Evolutionary conservation across 2,113 vertebrate genomes (phyloP).

Genomic region (Fukomys damarensis): DNA sequence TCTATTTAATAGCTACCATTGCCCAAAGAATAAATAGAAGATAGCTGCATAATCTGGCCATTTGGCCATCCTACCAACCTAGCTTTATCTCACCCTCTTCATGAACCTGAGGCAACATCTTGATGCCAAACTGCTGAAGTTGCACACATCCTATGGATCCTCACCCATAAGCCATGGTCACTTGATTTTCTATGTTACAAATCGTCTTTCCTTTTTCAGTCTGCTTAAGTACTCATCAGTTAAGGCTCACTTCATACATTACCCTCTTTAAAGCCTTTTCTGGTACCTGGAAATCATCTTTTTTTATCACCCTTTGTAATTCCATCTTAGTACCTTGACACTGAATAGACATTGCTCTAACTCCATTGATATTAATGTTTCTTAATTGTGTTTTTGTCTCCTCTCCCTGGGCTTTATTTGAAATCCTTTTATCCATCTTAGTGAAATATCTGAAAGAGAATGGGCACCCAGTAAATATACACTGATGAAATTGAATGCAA

Average conservation of each 20-base stretch:
- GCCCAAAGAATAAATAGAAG: neutral
- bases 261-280: neutral
- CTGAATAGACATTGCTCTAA: neutral
- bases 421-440: neutral
- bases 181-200: neutral
- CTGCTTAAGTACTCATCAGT: neutral
- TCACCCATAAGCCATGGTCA: no score
- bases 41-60: neutral
- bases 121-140: no score
- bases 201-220: neutral
- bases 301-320: neutral
- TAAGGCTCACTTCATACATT: neutral
- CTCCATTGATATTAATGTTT: neutral
- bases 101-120: neutral
- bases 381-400: neutral
- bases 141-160: rapidly evolving
- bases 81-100: neutral
- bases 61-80: neutral
- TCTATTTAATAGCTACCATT: neutral
- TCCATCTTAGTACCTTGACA: neutral
- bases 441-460: neutral
- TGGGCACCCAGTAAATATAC: neutral
- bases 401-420: neutral
- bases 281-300: neutral
- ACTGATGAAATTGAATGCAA: neutral